phyloP scores from a whole-genome alignment of 2,113 vertebrate genomes.

The Elaphurus davidianus region DNA sequence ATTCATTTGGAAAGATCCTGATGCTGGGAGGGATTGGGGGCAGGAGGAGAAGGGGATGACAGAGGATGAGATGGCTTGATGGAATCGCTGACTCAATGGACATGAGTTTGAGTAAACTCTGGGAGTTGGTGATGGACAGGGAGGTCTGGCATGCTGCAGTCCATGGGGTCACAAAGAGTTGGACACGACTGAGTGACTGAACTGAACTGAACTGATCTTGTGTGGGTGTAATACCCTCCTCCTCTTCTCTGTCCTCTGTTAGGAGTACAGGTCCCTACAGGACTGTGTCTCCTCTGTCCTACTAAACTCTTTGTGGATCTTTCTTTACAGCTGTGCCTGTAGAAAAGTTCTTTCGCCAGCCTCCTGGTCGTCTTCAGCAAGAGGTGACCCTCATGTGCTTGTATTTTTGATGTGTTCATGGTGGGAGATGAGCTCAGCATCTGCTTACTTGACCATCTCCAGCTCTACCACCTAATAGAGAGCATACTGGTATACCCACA shows the following conservation, averaged over 20 bases:
- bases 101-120: not conserved
- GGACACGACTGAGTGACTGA: not conserved
- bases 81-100: rapidly evolving
- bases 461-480: not conserved
- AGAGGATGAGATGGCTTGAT: not conserved
- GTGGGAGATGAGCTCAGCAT: not conserved
- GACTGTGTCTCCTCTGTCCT: not conserved
- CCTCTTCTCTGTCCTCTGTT: not conserved
- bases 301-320: not conserved
- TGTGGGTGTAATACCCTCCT: not conserved
- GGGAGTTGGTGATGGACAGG: not conserved
- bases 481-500: no score
- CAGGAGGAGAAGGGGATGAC: not conserved
- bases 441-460: not conserved
- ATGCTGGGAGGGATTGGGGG: not conserved
- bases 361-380: not conserved
- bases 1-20: not conserved
- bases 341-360: not conserved
- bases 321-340: not conserved
- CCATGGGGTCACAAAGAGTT: not conserved
- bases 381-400: not conserved
- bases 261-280: not conserved
- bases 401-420: not conserved
- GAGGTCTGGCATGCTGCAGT: not conserved
- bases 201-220: not conserved